phyloP scores from a whole-genome alignment of 2,797 vertebrate species.

The Macrochelys suwanniensis region DNA sequence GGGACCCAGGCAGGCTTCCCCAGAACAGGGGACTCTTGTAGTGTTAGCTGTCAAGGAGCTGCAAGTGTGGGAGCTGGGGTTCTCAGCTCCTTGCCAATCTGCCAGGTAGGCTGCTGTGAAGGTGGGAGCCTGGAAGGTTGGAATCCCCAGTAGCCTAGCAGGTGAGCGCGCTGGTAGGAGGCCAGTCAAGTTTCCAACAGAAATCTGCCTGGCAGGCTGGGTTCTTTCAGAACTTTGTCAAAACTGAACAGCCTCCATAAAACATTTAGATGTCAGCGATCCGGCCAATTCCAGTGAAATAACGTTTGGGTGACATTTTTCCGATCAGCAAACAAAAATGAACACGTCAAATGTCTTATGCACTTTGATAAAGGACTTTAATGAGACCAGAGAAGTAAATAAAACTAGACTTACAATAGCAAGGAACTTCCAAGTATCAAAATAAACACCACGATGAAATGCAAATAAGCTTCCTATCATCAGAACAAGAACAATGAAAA shows the following conservation, averaged over 20 bases:
- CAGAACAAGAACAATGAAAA: conserved; percentile 82
- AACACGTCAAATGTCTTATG: neutral
- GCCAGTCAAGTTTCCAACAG: neutral
- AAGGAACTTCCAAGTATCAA: conserved; percentile 80
- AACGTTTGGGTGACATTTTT: accelerated
- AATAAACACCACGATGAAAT: conserved; percentile 83
- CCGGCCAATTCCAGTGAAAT: accelerated
- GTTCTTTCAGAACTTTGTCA: neutral
- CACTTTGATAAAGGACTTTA: neutral
- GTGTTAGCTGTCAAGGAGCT: neutral
- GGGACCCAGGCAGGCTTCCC: neutral
- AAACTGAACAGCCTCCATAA: neutral
- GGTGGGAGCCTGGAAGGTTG: neutral
- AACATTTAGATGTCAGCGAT: neutral
- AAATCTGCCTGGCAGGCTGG: neutral
- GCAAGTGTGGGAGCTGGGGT: neutral
- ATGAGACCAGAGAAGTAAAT: neutral
- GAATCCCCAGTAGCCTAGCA: neutral
- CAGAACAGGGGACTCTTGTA: neutral
- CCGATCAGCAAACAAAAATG: accelerated
- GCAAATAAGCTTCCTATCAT: conserved; percentile 85
- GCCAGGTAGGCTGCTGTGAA: neutral
- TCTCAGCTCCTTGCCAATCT: neutral
- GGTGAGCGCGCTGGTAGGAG: neutral
- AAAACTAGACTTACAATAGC: conserved; percentile 80